A percentile compares a stretch with the other conserved stretches of the same genome.
These are phyloP conservation scores for Drosophila hawaiiensis DNA, from an alignment of 2,888 invertebrate genomes.

Conservation along the genomic window DNA sequence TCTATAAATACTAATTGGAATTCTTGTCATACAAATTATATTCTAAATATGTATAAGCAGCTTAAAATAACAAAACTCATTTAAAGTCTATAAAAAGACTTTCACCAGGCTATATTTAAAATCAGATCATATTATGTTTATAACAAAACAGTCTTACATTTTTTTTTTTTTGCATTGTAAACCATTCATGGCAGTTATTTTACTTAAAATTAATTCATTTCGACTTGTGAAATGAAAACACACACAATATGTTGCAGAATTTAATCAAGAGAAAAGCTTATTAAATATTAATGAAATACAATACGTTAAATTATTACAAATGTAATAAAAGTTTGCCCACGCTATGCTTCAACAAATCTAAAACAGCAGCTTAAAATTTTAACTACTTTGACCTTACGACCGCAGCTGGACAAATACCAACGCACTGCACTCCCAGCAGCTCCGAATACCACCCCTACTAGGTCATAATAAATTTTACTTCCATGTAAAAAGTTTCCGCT, in stretches of 20 bases:
- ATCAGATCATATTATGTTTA: neutral
- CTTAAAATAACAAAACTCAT: neutral
- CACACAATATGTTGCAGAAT: constrained; percentile 16
- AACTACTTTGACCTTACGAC: constrained; percentile 72
- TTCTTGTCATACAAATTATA: neutral
- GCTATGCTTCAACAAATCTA: constrained; percentile 58
- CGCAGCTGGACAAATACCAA: constrained; percentile 41
- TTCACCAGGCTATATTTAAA: neutral
- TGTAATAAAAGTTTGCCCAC: constrained; percentile 50
- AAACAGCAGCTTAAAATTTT: constrained; percentile 64
- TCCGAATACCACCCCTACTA: constrained; percentile 6
- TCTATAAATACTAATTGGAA: neutral
- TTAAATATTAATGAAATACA: constrained; percentile 66
- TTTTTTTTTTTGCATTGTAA: neutral
- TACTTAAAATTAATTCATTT: neutral
- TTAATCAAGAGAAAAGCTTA: constrained; percentile 51
- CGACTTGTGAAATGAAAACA: neutral
- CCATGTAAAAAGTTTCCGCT: constrained; percentile 68
- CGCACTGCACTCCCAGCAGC: neutral
- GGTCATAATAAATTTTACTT: constrained; percentile 71
- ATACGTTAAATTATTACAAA: constrained; percentile 46
- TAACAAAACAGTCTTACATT: neutral
- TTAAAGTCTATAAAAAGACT: neutral
- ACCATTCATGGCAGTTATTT: neutral
- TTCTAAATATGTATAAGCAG: too few relatives aligned